These are phyloP conservation scores for Actenoides hombroni DNA, from an alignment of 2,113 vertebrate genomes.

Conservation along the genomic window DNA sequence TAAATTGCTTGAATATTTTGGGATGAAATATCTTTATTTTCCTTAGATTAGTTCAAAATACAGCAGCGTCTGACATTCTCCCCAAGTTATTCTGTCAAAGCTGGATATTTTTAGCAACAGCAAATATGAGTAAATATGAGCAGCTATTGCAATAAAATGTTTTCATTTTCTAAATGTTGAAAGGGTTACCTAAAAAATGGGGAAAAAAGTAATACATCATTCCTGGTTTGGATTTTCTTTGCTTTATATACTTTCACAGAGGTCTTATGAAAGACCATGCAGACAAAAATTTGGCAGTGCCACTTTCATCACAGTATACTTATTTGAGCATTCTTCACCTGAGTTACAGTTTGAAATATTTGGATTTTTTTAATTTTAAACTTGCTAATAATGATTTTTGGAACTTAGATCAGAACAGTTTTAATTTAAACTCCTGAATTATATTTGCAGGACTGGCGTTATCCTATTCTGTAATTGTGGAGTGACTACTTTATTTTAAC, in stretches of 20 bases:
- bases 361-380: neutral
- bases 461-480: neutral
- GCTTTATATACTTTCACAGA: neutral
- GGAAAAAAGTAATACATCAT: accelerated
- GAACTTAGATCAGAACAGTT: neutral
- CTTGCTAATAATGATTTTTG: neutral
- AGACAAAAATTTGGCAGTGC: neutral
- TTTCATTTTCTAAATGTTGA: neutral
- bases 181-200: neutral
- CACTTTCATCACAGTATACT: neutral
- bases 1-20: neutral
- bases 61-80: neutral
- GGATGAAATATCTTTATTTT: conserved; percentile 18
- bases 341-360: neutral
- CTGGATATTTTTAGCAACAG: conserved; percentile 4
- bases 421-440: neutral
- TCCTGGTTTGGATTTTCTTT: neutral
- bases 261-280: neutral
- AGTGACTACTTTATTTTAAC: neutral
- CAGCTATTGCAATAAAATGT: neutral
- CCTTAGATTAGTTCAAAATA: neutral
- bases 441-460: neutral
- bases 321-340: neutral
- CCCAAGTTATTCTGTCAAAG: neutral
- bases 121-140: neutral